Percentiles rank a stretch among this genome's conserved stretches.
These are phyloP conservation scores for Takifugu ocellatus DNA, from an alignment of 2,797 vertebrate species.

Conservation along the genomic window DNA sequence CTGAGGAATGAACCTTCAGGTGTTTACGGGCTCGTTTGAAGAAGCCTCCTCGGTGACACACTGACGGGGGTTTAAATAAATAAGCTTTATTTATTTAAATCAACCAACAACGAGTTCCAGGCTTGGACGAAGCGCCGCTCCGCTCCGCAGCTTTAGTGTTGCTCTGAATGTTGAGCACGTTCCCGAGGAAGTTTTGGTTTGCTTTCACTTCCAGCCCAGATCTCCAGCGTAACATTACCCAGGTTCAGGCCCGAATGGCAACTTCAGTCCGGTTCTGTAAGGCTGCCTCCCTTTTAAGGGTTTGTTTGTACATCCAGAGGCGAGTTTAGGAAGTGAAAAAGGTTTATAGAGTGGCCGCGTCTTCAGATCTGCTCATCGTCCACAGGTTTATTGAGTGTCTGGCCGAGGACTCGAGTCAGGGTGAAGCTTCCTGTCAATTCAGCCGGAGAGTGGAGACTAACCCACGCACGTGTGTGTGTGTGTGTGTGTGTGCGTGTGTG, in stretches of 20 bases:
- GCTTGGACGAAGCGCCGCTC: not conserved
- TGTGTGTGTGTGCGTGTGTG: too few relatives aligned
- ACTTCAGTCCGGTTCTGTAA: conserved; percentile 16
- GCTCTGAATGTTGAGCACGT: conserved; percentile 38
- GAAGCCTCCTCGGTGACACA: too few relatives aligned
- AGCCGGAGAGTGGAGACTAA: too few relatives aligned
- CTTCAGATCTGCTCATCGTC: conserved; percentile 41
- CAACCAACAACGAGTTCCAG: not conserved
- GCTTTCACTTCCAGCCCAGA: conserved; percentile 20
- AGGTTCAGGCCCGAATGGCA: conserved; percentile 24
- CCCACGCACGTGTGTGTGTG: too few relatives aligned
- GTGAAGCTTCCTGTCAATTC: too few relatives aligned
- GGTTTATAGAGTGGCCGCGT: conserved; percentile 38
- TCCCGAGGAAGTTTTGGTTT: conserved; percentile 43
- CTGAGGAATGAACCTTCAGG: too few relatives aligned
- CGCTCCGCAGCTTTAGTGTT: conserved; percentile 20
- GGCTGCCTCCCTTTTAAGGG: conserved; percentile 36
- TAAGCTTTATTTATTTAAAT: too few relatives aligned
- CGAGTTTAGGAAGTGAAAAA: conserved; percentile 34
- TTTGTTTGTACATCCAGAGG: conserved; percentile 46
- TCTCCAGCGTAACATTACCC: not conserved
- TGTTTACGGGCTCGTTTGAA: too few relatives aligned
- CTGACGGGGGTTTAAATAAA: too few relatives aligned
- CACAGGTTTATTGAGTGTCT: conserved; percentile 26
- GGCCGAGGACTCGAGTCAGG: too few relatives aligned